These are phyloP conservation scores for Stenoptilia bipunctidactyla DNA, from an alignment of 2,888 invertebrate genomes.

Conservation along the genomic window DNA sequence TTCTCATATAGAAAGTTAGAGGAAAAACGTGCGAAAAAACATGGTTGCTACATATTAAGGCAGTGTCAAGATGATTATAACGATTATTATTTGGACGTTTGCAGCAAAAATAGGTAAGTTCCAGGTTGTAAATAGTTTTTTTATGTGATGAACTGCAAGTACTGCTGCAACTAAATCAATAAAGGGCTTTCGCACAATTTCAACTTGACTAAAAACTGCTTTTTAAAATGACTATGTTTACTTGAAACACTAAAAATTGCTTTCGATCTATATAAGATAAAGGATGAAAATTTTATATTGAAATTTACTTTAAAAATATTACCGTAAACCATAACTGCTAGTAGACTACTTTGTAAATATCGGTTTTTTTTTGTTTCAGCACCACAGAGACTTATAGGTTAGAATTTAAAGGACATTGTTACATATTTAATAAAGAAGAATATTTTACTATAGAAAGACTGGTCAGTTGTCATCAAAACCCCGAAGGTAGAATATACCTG, in stretches of 20 bases:
- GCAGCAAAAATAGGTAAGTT: conserved; percentile 77
- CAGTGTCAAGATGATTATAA: conserved; percentile 86
- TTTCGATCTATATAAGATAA: too few species aligned
- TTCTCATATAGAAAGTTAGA: conserved; percentile 88
- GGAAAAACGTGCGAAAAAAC: conserved; percentile 79
- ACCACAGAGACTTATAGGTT: conserved; percentile 79
- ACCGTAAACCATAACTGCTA: too few species aligned
- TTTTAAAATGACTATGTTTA: too few species aligned
- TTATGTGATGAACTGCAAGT: too few species aligned
- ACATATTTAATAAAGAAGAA: conserved; percentile 70
- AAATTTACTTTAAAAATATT: too few species aligned
- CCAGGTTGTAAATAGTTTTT: too few species aligned
- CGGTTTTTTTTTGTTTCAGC: conserved; percentile 34
- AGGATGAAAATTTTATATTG: too few species aligned
- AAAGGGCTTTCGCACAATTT: too few species aligned
- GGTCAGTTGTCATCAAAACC: conserved; percentile 73
- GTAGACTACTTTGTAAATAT: too few species aligned
- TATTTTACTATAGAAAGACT: conserved; percentile 75
- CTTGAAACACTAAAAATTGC: too few species aligned
- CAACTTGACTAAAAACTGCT: too few species aligned
- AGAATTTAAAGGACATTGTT: conserved; percentile 59
- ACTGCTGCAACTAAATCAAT: too few species aligned
- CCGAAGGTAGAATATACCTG: conserved; percentile 72
- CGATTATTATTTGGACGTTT: conserved; percentile 85
- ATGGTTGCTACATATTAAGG: conserved; percentile 85